phyloP scores from a whole-genome alignment of 2,888 invertebrate species.

The Onchidella celtica region DNA sequence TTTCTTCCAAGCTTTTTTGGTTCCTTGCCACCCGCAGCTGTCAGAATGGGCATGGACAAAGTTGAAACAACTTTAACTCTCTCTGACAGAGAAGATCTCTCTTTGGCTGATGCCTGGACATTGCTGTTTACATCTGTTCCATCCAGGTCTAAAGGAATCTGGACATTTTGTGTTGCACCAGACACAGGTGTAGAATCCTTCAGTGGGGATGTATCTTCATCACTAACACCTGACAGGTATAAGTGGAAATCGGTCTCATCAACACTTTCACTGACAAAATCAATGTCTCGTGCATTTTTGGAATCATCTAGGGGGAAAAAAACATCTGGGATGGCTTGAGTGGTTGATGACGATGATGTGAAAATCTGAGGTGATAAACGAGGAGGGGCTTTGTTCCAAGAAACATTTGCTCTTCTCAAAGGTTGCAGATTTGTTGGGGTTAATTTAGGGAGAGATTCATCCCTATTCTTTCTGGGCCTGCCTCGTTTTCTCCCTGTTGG shows the following conservation, averaged over 20 bases:
- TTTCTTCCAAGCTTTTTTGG: conserved; percentile 4
- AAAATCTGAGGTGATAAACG: conserved; percentile 36
- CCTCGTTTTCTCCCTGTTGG: background rate
- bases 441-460: conserved; percentile 32
- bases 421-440: background rate
- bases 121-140: background rate
- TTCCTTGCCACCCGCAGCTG: background rate
- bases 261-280: conserved; percentile 38
- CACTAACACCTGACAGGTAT: conserved; percentile 46
- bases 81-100: background rate
- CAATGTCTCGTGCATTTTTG: conserved; percentile 4
- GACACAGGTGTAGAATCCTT: background rate
- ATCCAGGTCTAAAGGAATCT: background rate
- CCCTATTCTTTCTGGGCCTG: conserved; percentile 7
- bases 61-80: background rate
- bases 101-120: background rate
- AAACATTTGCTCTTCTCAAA: background rate
- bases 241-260: conserved; percentile 46
- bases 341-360: background rate
- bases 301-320: background rate
- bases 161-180: too few species aligned
- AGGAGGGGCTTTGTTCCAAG: conserved; percentile 37
- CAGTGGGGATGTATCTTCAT: conserved; percentile 35
- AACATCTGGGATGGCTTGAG: too few species aligned
- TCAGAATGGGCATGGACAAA: background rate